Evolutionary conservation across 1,140 invertebrate species (phyloP).

Genomic region (Adoxophyes honmai): DNA sequence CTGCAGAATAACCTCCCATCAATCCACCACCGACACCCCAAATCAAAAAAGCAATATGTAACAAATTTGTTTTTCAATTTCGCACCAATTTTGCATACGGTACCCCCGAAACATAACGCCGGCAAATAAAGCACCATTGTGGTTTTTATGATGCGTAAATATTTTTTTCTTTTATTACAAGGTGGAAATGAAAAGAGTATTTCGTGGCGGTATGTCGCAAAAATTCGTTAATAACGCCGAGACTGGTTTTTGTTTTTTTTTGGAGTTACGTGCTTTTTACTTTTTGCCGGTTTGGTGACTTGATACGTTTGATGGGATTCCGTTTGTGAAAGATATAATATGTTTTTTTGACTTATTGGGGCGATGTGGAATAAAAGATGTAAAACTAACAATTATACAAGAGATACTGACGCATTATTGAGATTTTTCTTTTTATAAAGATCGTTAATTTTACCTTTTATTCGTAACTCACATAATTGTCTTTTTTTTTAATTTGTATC

Average conservation of each 20-base stretch:
- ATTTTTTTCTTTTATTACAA: constrained; percentile 52
- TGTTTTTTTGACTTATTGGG: constrained; percentile 2
- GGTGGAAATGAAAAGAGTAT: constrained; percentile 54
- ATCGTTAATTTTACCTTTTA: too few relatives aligned
- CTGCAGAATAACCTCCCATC: constrained; percentile 34
- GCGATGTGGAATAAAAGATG: neutral
- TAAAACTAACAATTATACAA: too few relatives aligned
- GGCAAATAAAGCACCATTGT: constrained; percentile 63
- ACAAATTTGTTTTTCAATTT: constrained; percentile 77
- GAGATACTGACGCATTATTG: too few relatives aligned
- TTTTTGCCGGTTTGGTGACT: constrained; percentile 24
- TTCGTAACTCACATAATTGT: too few relatives aligned
- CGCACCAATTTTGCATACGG: constrained; percentile 73
- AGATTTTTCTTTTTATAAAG: too few relatives aligned
- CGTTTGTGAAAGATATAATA: neutral
- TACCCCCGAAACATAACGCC: constrained; percentile 32
- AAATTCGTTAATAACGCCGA: constrained; percentile 38
- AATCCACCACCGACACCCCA: constrained; percentile 25
- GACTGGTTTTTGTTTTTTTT: constrained; percentile 21
- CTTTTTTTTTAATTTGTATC: too few relatives aligned
- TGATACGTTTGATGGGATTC: constrained; percentile 22
- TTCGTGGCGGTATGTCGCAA: constrained; percentile 30
- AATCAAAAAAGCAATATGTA: constrained; percentile 75
- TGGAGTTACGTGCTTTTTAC: constrained; percentile 19
- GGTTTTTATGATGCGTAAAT: constrained; percentile 67